Evolutionary conservation across 2,797 vertebrate species (phyloP).

Genomic region (Trachurus trachurus): DNA sequence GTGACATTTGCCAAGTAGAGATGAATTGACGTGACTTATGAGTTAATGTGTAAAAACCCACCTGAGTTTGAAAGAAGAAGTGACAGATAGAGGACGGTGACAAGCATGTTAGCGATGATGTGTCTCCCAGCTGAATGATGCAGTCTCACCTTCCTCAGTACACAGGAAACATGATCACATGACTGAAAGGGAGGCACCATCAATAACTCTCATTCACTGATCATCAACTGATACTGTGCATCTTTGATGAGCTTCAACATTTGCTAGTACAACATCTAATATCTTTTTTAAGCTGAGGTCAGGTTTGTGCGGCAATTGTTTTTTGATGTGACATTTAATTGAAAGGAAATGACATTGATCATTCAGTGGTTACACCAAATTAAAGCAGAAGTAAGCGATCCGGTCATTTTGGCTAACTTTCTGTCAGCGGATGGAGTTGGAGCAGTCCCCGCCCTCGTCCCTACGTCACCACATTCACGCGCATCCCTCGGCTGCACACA

Average conservation of each 20-base stretch:
- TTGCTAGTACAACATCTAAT: background rate
- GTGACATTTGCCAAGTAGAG: no score
- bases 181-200: background rate
- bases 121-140: slow-evolving; percentile 1
- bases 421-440: no score
- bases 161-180: slow-evolving; percentile 11
- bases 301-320: background rate
- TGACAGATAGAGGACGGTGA: background rate
- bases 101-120: slow-evolving; percentile 35
- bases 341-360: background rate
- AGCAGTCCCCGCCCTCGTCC: no score
- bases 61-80: slow-evolving; percentile 53
- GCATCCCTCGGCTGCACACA: no score
- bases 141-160: background rate
- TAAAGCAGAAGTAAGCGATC: no score
- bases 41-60: slow-evolving; percentile 7
- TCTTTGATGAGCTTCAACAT: background rate
- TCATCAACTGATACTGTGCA: background rate
- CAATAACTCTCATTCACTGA: no score
- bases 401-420: no score
- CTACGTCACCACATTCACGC: no score
- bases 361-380: no score
- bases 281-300: background rate
- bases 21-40: background rate
- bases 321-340: background rate